Evolutionary conservation across 2,888 invertebrate species (phyloP), one percentile per base, ranked within the genome.

Genomic region (Drosophila cracens): DNA sequence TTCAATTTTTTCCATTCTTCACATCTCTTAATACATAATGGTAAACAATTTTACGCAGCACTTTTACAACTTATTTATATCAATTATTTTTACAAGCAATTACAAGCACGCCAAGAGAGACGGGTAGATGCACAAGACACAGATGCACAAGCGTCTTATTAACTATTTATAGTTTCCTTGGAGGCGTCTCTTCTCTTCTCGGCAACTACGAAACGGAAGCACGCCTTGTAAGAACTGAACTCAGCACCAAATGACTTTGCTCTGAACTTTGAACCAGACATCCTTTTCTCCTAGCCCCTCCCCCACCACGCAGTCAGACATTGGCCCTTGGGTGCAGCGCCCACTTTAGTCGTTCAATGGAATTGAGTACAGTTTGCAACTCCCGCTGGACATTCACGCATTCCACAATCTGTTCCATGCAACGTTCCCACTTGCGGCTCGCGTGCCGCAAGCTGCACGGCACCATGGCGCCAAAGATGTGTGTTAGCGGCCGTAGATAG

Each of bases 401-500:
- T 21, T 81, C 79, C 7, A 76, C 79, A 18, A 69, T 52, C 18
- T 68, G 66, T 1, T 83, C 65, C 38, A 86, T 63, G 34, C 81
- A 74, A 11, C 27, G 67, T 0, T 81, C 57, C 82, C 83, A 86
- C 21, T 78, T 65, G 4, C 6, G 27, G 31, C 27, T 67, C 2
- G 84, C 74, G 49, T 63, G 18, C 0, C 81, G 68, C 40, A 83
- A 21, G 25, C 58, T 81, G 10, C 25, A 2, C 0, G 84, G 65
- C 31, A 76, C 70, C 29, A 86, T 25, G n/a, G 51, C 34, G 51
- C 87, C 79, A 54, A 86, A 81, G 7, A 86, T 74, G 18, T 69
- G 74, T 10, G 51, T 68, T 16, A 76, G 33, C 4, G 83, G 81
- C 18, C 52, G 66, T 18, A 79, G 38, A 13, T 59, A 70, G 6